These are phyloP conservation scores for Hippolais icterina DNA, from an alignment of 2,113 vertebrate genomes.

Conservation along the genomic window DNA sequence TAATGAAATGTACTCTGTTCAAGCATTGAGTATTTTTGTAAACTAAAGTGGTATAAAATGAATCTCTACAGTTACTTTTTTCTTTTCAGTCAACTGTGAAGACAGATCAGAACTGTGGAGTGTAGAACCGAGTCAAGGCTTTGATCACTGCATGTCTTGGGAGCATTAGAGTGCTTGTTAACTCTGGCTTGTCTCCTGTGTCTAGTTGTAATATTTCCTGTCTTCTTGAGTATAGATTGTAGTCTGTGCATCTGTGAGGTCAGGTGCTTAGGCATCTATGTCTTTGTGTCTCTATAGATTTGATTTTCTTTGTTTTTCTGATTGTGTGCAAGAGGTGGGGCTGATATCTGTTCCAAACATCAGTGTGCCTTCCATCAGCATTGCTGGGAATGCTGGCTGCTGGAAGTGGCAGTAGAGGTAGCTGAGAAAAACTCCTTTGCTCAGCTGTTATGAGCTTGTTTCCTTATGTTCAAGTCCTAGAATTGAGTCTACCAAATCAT, in stretches of 20 bases:
- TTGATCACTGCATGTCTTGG: neutral
- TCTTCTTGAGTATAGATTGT: neutral
- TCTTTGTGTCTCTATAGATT: neutral
- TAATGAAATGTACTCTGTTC: neutral
- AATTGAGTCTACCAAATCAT: neutral
- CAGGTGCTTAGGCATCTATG: neutral
- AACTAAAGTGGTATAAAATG: neutral
- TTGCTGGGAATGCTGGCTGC: neutral
- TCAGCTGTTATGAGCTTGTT: neutral
- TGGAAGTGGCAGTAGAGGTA: neutral
- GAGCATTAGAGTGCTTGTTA: neutral
- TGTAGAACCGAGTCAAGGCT: neutral
- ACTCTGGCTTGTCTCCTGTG: neutral
- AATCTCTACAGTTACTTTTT: neutral
- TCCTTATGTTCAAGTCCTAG: neutral
- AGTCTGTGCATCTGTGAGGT: neutral
- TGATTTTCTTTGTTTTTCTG: neutral
- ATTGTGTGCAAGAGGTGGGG: neutral
- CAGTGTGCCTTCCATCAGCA: fast-evolving
- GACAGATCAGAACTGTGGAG: neutral
- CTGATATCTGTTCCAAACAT: neutral
- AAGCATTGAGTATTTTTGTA: neutral
- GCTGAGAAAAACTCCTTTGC: neutral
- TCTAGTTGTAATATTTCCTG: neutral
- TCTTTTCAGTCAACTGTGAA: neutral